Conservation (phyloP, 2,113 vertebrate genomes). For the Oncorhynchus clarkii region DNA sequence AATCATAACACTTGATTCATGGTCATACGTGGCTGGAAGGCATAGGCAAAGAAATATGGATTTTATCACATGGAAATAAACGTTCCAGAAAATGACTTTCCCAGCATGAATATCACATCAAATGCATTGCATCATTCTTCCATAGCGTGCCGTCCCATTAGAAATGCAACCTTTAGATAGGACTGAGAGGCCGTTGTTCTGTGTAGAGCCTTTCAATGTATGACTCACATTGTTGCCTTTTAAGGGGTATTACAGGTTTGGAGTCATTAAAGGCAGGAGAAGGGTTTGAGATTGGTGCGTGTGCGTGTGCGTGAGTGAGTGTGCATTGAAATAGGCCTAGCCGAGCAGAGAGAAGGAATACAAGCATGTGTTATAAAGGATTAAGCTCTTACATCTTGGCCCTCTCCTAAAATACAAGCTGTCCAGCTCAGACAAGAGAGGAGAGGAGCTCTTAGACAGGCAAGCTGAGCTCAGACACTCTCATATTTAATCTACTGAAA, state of each 20-base stretch:
- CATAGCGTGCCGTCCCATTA: constrained; percentile 38
- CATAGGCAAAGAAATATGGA: constrained; percentile 49
- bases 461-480: too few species aligned
- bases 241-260: constrained; percentile 38
- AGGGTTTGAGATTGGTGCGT: not conserved
- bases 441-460: too few species aligned
- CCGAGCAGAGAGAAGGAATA: too few species aligned
- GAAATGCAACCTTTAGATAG: constrained; percentile 49
- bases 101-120: constrained; percentile 48
- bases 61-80: constrained; percentile 39
- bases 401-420: constrained; percentile 26
- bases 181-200: constrained; percentile 55
- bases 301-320: constrained; percentile 5
- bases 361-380: constrained; percentile 23
- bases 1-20: constrained; percentile 59
- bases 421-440: not conserved
- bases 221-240: constrained; percentile 32
- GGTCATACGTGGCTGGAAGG: constrained; percentile 42
- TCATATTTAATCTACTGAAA: too few species aligned
- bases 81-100: constrained; percentile 50
- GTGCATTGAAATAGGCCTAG: not conserved
- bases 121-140: constrained; percentile 56
- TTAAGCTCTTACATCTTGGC: not conserved
- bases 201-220: constrained; percentile 42
- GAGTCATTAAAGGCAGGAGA: constrained; percentile 6